Base-by-base conservation (phyloP, 2,113 vertebrate species). In the Mirza zaza region DNA sequence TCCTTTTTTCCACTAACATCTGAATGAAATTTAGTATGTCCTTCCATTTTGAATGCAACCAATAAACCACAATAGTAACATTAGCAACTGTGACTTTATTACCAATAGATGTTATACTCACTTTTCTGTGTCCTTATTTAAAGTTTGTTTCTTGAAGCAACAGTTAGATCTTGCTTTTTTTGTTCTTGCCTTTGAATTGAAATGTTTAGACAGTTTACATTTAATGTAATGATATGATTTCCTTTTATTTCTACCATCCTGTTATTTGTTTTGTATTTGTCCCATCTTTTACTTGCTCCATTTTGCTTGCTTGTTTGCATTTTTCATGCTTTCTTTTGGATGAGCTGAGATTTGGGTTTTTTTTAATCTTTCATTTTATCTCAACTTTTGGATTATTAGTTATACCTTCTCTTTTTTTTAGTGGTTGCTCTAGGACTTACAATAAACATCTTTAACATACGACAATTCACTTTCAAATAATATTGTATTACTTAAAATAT, bases 21-120 rank as follows among this genome's bases (percentile, higher is more conserved):
- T 68, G 67, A 34, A 42, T 91, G n/a, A 91, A 86, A 63, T 86
- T 86, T 71, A 57, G 8, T 92, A 45, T 92, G 82, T 95, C 45
- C 70, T 87, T 88, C 59, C 68, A 29, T 92, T 83, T 82, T 88
- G 36, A 75, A 83, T 87, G 25, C 27, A 88, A 48, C 18, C 65
- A 88, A 27, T 36, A 95, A 57, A 87, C 34, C 29, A 39, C 50
- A 92, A 6, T 20, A 59, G 4, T 92, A 87, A 59, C 76, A 76
- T 68, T 39, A 57, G 34, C 59, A 75, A 4, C 34, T 52, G 55
- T 73, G 36, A 57, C 32, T 75, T 82, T 83, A 61, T 77, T 63
- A 50, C 25, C 20, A 83, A 21, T 36, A 87, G 86, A 68, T 88
- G 39, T 25, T 95, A 34, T 34, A 55, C 42, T 42, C 42, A 79